Base-by-base conservation (phyloP, 2,797 vertebrate genomes). In the Astyanax mexicanus region DNA sequence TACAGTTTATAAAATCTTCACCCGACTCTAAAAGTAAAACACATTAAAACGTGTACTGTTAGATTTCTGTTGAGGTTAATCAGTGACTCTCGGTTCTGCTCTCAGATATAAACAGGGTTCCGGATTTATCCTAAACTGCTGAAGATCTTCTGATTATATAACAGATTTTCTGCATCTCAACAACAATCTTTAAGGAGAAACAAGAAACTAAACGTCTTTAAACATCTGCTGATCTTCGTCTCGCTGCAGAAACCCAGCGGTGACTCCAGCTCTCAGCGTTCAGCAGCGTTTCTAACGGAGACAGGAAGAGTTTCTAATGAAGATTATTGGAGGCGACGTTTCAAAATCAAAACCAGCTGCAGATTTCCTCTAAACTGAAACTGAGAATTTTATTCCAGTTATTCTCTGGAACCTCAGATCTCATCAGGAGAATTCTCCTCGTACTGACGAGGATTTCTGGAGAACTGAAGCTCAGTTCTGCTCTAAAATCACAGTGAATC, bases 181-280 rank as follows among this genome's bases (percentile, higher is more conserved):
- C n/a, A n/a, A n/a, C n/a, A n/a, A n/a, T n/a, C n/a, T n/a, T n/a
- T n/a, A n/a, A n/a, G n/a, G n/a, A n/a, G n/a, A 44, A 8, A 3
- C 12, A 29, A 32, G 8, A 62, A 37, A 13, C 60, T 21, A 52
- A 55, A 5, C 25, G 27, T 55, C 27, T 35, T 49, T 17, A 62
- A 62, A 60, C 47, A 64, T 57, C 49, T 73, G 70, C 64, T 44
- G 32, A 29, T 29, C 38, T 69, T 38, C 69, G n/a, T 69, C 27
- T 64, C 19, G 45, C 69, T 66, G 47, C 51, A n/a, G n/a, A n/a
- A n/a, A n/a, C n/a, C n/a, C n/a, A n/a, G n/a, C n/a, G 42, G 10
- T 8, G 8, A 37, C 47, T 29, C 21, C 44, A 58, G 11, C 60
- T 37, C 40, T 52, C 19, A 62, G 40, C n/a, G n/a, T n/a, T n/a